These are phyloP conservation scores for Stenodera caucasica DNA, from an alignment of 2,888 invertebrate genomes.

Conservation along the genomic window DNA sequence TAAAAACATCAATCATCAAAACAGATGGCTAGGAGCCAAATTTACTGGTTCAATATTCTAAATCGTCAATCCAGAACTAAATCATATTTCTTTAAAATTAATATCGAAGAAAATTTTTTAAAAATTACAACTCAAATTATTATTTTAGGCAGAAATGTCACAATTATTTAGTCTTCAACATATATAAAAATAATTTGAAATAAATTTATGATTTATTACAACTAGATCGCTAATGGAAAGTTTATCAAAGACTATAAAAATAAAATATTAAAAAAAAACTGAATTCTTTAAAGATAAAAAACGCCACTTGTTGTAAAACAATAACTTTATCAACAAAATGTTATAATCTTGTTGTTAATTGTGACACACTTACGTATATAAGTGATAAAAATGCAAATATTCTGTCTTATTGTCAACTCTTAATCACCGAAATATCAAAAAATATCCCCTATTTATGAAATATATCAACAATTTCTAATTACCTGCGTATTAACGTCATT, in stretches of 20 bases:
- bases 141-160: constrained; percentile 4
- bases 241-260: too few relatives aligned
- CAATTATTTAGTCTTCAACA: background rate
- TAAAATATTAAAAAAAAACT: background rate
- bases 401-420: background rate
- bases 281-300: background rate
- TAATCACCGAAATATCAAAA: background rate
- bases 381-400: background rate
- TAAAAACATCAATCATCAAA: background rate
- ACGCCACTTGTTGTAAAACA: background rate
- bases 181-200: background rate
- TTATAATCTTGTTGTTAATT: background rate
- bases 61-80: background rate
- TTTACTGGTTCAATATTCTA: background rate
- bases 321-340: background rate
- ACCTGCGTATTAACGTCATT: background rate
- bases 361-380: background rate
- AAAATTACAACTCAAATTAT: background rate
- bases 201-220: background rate
- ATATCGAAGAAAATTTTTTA: too few relatives aligned
- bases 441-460: too few relatives aligned
- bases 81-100: background rate
- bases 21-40: background rate
- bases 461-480: background rate
- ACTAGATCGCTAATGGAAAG: too few relatives aligned